Percentiles rank a stretch among this genome's conserved stretches.
Evolutionary conservation across 1,140 invertebrate genomes (phyloP).

Genomic region (Sarcophaga peregrina): DNA sequence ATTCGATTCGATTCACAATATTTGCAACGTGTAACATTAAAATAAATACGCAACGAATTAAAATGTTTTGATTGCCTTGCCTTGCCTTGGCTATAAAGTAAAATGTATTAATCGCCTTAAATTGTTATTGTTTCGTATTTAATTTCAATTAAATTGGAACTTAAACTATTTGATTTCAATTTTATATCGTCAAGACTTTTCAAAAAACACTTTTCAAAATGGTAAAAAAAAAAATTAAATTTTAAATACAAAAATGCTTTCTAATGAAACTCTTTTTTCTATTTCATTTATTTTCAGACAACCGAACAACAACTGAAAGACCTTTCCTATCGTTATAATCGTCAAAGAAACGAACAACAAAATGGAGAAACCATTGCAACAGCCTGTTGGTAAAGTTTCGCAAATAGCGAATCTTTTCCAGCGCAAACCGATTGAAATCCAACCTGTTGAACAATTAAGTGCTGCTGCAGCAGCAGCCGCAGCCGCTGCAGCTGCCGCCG

Average conservation of each 20-base stretch:
- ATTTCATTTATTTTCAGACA: constrained; percentile 24
- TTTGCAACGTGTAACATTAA: not conserved
- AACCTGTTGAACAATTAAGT: constrained; percentile 62
- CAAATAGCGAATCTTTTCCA: constrained; percentile 92
- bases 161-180: not conserved
- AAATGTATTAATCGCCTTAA: not conserved
- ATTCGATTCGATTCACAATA: not conserved
- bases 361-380: constrained; percentile 79
- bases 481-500: constrained; percentile 54
- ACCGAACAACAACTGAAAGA: not conserved
- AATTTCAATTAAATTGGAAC: not conserved
- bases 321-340: not conserved
- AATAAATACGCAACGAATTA: not conserved
- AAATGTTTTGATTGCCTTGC: not conserved
- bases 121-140: not conserved
- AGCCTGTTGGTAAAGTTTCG: constrained; percentile 83
- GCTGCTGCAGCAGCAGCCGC: constrained; percentile 62
- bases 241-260: not conserved
- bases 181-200: not conserved
- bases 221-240: not conserved
- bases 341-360: not conserved
- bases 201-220: not conserved
- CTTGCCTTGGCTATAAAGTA: too few relatives aligned
- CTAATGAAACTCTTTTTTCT: not conserved
- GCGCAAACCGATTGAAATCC: constrained; percentile 69